These are phyloP conservation scores for Dryobota labecula DNA, from an alignment of 2,888 invertebrate species.

Conservation along the genomic window DNA sequence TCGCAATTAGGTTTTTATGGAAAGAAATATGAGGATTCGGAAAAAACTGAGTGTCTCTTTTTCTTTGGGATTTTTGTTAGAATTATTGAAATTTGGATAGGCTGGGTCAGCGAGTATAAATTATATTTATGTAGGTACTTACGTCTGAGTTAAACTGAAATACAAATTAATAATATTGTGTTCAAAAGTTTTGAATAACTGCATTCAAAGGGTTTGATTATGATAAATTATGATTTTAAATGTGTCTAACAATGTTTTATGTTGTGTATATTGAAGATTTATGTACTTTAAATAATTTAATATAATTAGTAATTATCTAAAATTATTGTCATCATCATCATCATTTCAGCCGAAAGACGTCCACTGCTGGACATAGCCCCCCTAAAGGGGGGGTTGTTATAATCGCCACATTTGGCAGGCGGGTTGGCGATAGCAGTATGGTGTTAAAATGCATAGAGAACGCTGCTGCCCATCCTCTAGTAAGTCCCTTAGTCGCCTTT, in stretches of 20 bases:
- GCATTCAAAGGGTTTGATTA: background rate
- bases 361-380: too few relatives aligned
- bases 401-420: too few relatives aligned
- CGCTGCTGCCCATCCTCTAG: too few relatives aligned
- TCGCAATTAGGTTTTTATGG: background rate
- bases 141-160: conserved; percentile 9
- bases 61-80: background rate
- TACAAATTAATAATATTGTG: background rate
- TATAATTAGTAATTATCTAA: background rate
- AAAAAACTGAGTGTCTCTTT: background rate
- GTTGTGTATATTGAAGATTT: background rate
- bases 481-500: too few relatives aligned
- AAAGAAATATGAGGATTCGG: background rate
- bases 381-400: too few relatives aligned
- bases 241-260: too few relatives aligned
- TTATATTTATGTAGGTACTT: conserved; percentile 11
- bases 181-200: background rate
- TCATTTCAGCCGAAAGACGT: too few relatives aligned
- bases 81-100: background rate
- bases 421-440: too few relatives aligned
- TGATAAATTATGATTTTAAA: background rate
- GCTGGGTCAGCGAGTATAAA: background rate
- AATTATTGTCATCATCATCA: too few relatives aligned
- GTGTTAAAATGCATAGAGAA: too few relatives aligned
- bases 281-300: background rate